Conservation (phyloP, 1,140 invertebrate genomes). For the Drosophila insularis region DNA sequence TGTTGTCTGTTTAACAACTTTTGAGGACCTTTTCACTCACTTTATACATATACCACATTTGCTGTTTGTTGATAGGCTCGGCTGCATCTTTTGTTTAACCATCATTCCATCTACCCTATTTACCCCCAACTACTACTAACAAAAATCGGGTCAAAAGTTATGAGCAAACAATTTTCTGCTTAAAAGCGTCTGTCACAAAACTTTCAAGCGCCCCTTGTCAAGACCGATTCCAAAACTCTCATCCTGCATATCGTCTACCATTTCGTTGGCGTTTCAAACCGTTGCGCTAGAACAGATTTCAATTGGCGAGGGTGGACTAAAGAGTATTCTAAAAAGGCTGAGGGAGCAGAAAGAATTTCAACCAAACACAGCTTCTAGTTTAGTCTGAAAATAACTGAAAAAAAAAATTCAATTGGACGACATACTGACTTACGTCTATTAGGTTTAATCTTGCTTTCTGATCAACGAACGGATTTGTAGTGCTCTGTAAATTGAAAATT, state of each 20-base stretch:
- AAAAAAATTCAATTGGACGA: too few species aligned
- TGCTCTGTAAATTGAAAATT: too few species aligned
- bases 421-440: too few species aligned
- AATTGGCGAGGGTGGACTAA: not conserved
- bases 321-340: not conserved
- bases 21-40: conserved; percentile 10
- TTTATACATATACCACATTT: not conserved
- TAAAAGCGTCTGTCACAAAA: conserved; percentile 78
- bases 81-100: not conserved
- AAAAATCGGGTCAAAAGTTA: conserved; percentile 61
- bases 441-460: too few species aligned
- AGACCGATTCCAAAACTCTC: conserved; percentile 19
- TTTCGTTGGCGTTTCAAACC: conserved; percentile 6
- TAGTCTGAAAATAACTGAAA: too few species aligned
- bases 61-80: conserved; percentile 36
- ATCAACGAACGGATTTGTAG: too few species aligned
- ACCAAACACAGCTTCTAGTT: too few species aligned
- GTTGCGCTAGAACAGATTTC: not conserved
- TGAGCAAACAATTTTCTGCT: conserved; percentile 79
- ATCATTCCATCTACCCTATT: not conserved
- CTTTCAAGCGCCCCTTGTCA: conserved; percentile 69
- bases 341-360: too few species aligned
- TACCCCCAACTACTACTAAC: not conserved
- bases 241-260: conserved; percentile 26
- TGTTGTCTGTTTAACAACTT: too few species aligned